phyloP scores from a whole-genome alignment of 1,140 invertebrate species.

The Drosophila yakuba region DNA sequence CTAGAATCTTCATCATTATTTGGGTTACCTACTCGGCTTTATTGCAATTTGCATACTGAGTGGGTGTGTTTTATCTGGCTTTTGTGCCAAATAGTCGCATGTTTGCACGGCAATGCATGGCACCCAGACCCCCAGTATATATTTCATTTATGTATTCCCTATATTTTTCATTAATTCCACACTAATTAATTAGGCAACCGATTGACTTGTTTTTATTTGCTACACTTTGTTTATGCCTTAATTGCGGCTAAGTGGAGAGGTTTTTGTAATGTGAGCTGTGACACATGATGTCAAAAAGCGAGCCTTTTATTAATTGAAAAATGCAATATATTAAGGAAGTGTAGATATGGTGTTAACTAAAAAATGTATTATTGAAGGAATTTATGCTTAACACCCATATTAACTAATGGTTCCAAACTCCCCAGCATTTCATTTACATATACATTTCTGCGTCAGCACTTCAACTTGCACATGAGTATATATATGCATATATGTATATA shows the following conservation, averaged over 20 bases:
- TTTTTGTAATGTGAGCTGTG: not conserved
- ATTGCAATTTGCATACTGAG: slow-evolving; percentile 63
- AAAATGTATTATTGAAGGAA: no score
- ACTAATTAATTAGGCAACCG: slow-evolving; percentile 8
- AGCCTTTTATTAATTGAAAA: no score
- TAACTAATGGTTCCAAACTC: no score
- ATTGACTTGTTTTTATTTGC: not conserved
- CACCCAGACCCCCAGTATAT: not conserved
- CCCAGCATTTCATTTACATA: no score
- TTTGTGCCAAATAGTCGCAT: not conserved
- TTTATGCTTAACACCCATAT: no score
- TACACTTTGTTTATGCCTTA: slow-evolving; percentile 3
- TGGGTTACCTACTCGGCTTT: slow-evolving; percentile 51
- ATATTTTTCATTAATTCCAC: not conserved
- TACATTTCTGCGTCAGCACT: slow-evolving; percentile 8
- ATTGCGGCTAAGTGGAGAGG: not conserved
- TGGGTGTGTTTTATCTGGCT: slow-evolving; percentile 13
- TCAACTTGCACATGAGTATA: not conserved
- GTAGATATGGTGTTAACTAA: no score
- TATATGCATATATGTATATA: no score
- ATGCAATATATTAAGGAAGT: no score
- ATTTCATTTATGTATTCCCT: not conserved
- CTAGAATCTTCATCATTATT: slow-evolving; percentile 41
- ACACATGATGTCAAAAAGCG: no score
- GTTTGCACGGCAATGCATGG: no score